These are phyloP conservation scores for Phengaris alcon DNA, from an alignment of 2,888 invertebrate genomes.

Conservation along the genomic window DNA sequence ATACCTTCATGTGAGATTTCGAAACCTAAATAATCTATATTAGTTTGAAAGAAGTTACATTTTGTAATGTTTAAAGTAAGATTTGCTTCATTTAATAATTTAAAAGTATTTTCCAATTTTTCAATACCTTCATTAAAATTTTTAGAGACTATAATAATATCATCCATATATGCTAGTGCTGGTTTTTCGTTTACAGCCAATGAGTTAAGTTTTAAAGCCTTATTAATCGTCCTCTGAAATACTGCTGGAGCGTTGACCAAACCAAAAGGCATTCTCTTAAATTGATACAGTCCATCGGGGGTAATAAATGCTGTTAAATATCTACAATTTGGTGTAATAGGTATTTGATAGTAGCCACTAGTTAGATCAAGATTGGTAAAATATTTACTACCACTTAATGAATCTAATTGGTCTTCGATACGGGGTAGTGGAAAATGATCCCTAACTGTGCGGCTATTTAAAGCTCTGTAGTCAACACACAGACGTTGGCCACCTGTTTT, in stretches of 20 bases:
- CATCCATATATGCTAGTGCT: not conserved
- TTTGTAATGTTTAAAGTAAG: not conserved
- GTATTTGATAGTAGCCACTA: no score
- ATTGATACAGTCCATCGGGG: conserved; percentile 3
- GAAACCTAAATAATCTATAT: conserved; percentile 41
- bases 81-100: not conserved
- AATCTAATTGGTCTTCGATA: no score
- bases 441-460: no score
- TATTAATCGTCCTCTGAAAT: not conserved
- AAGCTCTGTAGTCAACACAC: no score
- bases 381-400: no score
- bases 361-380: no score
- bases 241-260: not conserved
- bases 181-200: not conserved
- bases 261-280: conserved; percentile 13
- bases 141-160: not conserved
- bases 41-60: conserved; percentile 30
- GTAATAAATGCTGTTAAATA: conserved; percentile 18
- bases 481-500: no score
- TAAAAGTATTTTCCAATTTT: conserved; percentile 2
- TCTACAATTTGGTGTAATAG: not conserved
- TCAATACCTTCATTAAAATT: not conserved
- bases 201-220: not conserved
- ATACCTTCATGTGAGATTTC: no score
- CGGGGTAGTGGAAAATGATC: no score